Base-by-base conservation (phyloP, 2,888 invertebrate species). In the Dasypogon diadema region DNA sequence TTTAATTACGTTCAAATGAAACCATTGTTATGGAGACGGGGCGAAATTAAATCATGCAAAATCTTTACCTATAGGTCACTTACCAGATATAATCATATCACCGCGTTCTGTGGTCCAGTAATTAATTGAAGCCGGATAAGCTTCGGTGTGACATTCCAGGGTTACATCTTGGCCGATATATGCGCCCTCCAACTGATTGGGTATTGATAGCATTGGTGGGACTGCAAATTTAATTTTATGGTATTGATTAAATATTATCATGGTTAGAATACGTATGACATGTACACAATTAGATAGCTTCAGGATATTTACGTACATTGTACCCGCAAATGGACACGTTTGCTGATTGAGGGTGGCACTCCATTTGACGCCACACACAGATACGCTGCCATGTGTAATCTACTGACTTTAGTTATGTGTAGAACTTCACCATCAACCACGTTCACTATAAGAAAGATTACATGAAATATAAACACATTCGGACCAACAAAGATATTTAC, bases 71-170 rank as follows among this genome's bases (percentile, higher is more conserved):
- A 48, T 4, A 37, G 75, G 77, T 77, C 78, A 79, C 88, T 90
- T 89, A 95, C 95, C 95, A 87, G 95, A 94, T 87, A 95, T 94
- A 82, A 96, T 95, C 95, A 96, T 96, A 84, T 95, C 95, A 58
- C 95, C 95, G 76, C 92, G 90, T 81, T 95, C 94, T 5, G 94
- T 95, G 42, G 96, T 95, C 96, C 96, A 97, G 85, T 96, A 97
- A 89, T 96, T 96, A 85, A 96, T 96, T 73, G 96, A 96, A 79
- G 93, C 93, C 37, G 96, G 96, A 85, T 93, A 95, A 54, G 96
- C 96, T 86, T 97, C 96, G 0, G 95, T 95, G 85, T 95, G 93
- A 84, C 96, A 96, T 86, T 95, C 95, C 79, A 96, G 87, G 54
- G 92, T 91, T 77, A 96, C 94, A 84, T 96, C 94, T 86, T 96